These are phyloP conservation scores for Neolamprologus sp. DNA, from an alignment of 2,113 vertebrate genomes.

Conservation along the genomic window DNA sequence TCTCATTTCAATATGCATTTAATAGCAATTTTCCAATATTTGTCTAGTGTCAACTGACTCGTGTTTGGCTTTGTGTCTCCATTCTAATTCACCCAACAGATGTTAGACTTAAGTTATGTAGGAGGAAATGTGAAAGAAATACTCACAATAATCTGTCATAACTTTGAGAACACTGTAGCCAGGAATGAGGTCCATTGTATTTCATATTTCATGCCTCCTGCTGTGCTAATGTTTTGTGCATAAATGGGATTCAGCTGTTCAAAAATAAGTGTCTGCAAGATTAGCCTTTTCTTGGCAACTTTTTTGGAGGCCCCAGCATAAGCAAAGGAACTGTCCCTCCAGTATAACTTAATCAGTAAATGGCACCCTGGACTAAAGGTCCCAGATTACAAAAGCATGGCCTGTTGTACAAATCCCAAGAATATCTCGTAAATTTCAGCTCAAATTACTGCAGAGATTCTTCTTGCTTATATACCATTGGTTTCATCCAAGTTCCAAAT, in stretches of 20 bases:
- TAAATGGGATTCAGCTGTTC: not conserved
- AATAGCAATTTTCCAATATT: not conserved
- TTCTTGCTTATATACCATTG: not conserved
- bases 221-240: not conserved
- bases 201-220: not conserved
- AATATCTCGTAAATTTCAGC: not conserved
- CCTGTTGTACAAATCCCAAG: not conserved
- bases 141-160: not conserved
- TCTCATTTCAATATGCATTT: not conserved
- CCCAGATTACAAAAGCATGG: not conserved
- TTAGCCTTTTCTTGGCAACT: not conserved
- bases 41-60: not conserved
- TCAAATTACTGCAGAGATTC: not conserved
- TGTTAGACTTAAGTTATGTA: constrained; percentile 1
- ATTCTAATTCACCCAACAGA: not conserved
- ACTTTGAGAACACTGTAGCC: not conserved
- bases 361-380: not conserved
- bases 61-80: not conserved
- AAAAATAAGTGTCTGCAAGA: not conserved
- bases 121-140: constrained; percentile 12
- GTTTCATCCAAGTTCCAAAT: not conserved
- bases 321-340: not conserved
- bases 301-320: not conserved
- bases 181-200: not conserved
- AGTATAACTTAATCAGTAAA: not conserved